Evolutionary conservation across 2,797 vertebrate species (phyloP).

Genomic region (Helarctos malayanus): DNA sequence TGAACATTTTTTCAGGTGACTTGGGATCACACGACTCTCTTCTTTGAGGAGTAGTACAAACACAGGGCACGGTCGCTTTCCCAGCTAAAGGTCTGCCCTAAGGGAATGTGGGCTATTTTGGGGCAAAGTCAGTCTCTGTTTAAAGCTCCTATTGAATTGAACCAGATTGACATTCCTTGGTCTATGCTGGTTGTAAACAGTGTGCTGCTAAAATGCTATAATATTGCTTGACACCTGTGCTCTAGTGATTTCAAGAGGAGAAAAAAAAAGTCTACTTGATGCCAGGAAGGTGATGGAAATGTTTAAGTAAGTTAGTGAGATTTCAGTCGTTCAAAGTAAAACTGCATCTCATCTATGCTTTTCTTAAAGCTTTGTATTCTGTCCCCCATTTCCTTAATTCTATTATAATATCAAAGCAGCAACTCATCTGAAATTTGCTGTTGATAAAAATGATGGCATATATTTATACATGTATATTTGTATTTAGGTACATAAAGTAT

Average conservation of each 20-base stretch:
- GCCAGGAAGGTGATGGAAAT: not conserved
- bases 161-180: not conserved
- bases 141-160: not conserved
- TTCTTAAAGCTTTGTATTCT: constrained; percentile 1
- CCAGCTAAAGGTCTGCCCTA: not conserved
- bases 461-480: constrained; percentile 14
- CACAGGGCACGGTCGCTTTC: not conserved
- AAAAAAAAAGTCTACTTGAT: not conserved
- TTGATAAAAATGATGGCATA: not conserved
- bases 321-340: constrained; percentile 7
- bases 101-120: not conserved
- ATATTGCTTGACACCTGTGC: not conserved
- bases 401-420: not conserved
- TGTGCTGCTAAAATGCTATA: not conserved
- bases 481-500: not conserved
- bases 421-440: constrained; percentile 40
- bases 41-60: not conserved
- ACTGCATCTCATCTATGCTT: not conserved
- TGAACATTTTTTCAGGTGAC: not conserved
- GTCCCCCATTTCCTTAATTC: not conserved
- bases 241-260: not conserved
- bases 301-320: not conserved
- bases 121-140: not conserved
- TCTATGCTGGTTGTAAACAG: not conserved
- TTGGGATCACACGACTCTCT: not conserved